These are phyloP conservation scores for Amblyjoppa proteus DNA, from an alignment of 2,888 invertebrate genomes.

Conservation along the genomic window DNA sequence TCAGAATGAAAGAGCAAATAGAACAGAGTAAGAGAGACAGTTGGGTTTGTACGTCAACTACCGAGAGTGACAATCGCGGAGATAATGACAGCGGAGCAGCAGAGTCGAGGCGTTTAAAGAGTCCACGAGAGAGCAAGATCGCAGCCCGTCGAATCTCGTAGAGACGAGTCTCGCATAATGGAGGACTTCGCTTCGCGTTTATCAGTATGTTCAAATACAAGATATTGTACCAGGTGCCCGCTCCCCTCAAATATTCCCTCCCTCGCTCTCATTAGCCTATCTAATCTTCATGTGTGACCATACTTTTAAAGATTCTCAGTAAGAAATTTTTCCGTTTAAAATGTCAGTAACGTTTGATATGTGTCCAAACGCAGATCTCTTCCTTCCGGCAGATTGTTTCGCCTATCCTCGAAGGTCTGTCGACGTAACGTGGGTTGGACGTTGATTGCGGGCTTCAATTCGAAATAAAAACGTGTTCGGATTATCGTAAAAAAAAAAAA, in stretches of 20 bases:
- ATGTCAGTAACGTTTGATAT: slow-evolving; percentile 28
- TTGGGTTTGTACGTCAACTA: slow-evolving; percentile 21
- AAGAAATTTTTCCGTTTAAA: not conserved
- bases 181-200: not conserved
- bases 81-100: slow-evolving; percentile 37
- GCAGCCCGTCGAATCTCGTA: not conserved
- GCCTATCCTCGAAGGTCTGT: not conserved
- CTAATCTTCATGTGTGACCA: not conserved
- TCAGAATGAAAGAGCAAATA: slow-evolving; percentile 10
- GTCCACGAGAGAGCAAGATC: not conserved
- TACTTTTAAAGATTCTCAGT: not conserved
- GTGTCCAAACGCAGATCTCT: not conserved
- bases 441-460: too few species aligned
- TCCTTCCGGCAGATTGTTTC: not conserved
- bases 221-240: slow-evolving; percentile 23
- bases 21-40: not conserved
- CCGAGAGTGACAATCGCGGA: slow-evolving; percentile 44
- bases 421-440: not conserved
- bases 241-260: not conserved
- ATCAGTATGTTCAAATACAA: slow-evolving; percentile 55
- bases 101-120: not conserved
- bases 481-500: not conserved
- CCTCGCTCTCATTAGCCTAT: slow-evolving; percentile 14
- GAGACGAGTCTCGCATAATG: slow-evolving; percentile 24
- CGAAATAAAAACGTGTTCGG: too few species aligned